phyloP scores from a whole-genome alignment of 2,113 vertebrate genomes.

The Halichoeres trimaculatus region DNA sequence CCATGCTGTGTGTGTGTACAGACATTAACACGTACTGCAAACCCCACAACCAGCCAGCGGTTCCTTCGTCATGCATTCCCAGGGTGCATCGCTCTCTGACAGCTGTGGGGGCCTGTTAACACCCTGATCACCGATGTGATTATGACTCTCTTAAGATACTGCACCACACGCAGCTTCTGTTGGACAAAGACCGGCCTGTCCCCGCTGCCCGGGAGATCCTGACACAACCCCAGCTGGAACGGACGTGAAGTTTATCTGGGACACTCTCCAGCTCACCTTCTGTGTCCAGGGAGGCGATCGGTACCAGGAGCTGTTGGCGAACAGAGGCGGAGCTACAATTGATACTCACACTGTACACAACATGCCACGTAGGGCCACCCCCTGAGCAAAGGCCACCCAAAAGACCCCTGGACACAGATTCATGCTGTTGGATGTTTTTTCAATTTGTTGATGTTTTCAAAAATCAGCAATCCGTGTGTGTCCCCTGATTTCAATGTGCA shows the following conservation, averaged over 20 bases:
- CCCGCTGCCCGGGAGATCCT: conserved; percentile 62
- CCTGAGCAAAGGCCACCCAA: conserved; percentile 72
- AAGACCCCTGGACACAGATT: conserved; percentile 31
- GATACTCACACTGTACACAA: conserved; percentile 62
- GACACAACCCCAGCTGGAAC: conserved; percentile 71
- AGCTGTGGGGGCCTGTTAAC: conserved; percentile 75
- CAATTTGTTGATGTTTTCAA: conserved; percentile 62
- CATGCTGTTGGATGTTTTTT: conserved; percentile 53
- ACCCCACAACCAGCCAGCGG: conserved; percentile 22
- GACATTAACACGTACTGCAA: conserved; percentile 51
- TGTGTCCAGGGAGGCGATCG: conserved; percentile 63
- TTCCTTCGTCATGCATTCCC: conserved; percentile 64
- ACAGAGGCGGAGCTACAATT: conserved; percentile 63
- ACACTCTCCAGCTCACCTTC: conserved; percentile 73
- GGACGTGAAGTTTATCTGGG: conserved; percentile 71
- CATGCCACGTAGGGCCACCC: conserved; percentile 63
- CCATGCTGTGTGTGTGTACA: conserved; percentile 44
- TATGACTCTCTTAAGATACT: conserved; percentile 79
- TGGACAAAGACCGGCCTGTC: conserved; percentile 77
- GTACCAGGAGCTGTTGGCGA: conserved; percentile 49
- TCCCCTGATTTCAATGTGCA: conserved; percentile 60
- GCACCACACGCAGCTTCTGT: conserved; percentile 71
- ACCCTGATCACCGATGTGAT: conserved; percentile 68
- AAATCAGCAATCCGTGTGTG: conserved; percentile 43
- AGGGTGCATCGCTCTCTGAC: conserved; percentile 70